Conservation (phyloP, 2,888 invertebrate species). For the Cremastinae sp. region DNA sequence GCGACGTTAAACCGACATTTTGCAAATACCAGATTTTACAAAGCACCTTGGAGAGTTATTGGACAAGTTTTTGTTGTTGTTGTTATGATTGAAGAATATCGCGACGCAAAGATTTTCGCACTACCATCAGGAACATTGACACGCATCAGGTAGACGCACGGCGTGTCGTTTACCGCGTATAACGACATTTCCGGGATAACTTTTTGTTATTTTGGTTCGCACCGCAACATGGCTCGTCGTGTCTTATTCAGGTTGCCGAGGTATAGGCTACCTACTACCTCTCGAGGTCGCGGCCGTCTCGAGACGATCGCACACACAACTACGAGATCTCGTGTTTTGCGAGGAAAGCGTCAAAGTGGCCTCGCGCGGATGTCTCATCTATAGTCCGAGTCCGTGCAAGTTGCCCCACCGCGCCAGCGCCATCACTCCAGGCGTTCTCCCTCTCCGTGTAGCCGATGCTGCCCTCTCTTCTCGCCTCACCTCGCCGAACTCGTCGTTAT, state of each 20-base stretch:
- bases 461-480: background rate
- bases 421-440: conserved; percentile 26
- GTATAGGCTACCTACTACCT: conserved; percentile 17
- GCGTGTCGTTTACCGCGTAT: background rate
- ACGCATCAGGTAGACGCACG: too few relatives aligned
- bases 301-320: conserved; percentile 12
- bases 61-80: too few relatives aligned
- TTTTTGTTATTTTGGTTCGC: conserved; percentile 19
- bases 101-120: too few relatives aligned
- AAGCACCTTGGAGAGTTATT: too few relatives aligned
- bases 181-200: conserved; percentile 13
- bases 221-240: background rate
- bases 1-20: too few relatives aligned
- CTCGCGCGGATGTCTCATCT: conserved; percentile 32
- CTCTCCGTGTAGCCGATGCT: background rate
- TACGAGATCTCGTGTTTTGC: conserved; percentile 32
- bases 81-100: too few relatives aligned
- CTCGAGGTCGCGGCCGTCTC: conserved; percentile 40
- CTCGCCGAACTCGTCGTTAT: background rate
- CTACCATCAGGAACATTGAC: too few relatives aligned
- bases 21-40: too few relatives aligned
- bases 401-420: too few relatives aligned
- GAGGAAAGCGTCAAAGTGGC: conserved; percentile 50
- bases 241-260: conserved; percentile 6
- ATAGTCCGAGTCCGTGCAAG: too few relatives aligned